Conservation (phyloP, 2,113 vertebrate genomes). For the Tichodroma muraria region DNA sequence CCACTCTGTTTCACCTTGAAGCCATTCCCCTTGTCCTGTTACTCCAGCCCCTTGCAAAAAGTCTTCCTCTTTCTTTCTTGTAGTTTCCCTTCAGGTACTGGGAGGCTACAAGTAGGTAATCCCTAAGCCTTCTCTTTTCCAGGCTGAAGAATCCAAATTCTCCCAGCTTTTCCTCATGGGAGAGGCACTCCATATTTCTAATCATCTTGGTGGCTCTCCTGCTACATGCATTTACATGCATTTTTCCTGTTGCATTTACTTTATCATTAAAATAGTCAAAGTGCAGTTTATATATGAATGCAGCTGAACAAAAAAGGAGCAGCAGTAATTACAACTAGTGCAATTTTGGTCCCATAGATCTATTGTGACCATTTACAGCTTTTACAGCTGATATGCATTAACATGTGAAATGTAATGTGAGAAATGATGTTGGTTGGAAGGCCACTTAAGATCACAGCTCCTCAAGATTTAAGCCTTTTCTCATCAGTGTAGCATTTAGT, state of each 20-base stretch:
- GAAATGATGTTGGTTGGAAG: background rate
- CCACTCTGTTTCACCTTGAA: background rate
- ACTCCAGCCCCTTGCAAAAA: background rate
- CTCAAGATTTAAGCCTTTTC: background rate
- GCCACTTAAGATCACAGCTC: background rate
- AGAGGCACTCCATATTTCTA: background rate
- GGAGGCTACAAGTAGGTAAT: background rate
- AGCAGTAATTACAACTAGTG: background rate
- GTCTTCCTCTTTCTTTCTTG: background rate
- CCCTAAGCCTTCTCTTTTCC: background rate
- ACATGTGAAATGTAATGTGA: background rate
- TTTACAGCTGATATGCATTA: background rate
- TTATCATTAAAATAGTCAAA: background rate
- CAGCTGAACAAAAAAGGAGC: background rate
- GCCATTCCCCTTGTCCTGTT: background rate
- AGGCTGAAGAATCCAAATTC: background rate
- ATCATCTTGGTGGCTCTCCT: no score
- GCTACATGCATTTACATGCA: background rate
- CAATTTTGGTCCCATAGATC: background rate
- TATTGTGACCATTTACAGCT: background rate
- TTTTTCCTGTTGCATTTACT: background rate
- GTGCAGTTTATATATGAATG: background rate
- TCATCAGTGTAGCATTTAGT: background rate
- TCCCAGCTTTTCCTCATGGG: background rate
- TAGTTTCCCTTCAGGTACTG: background rate